Evolutionary conservation across 2,113 vertebrate genomes (phyloP), one percentile per base, ranked within the genome.

Genomic region (Atractosteus spatula): DNA sequence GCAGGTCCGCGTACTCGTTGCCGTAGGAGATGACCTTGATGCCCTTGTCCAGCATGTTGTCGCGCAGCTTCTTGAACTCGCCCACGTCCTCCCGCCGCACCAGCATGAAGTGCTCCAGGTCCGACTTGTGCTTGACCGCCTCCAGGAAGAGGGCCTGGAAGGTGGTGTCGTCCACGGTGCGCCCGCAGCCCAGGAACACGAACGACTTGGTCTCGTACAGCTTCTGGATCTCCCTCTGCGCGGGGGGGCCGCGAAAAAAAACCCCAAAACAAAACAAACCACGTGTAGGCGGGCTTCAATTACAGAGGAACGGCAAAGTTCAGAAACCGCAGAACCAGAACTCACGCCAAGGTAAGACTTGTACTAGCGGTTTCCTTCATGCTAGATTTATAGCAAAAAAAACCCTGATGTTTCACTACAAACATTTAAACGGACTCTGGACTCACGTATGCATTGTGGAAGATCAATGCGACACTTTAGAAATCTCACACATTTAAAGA

Each of bases 11-110:
- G n/a, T 96, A 96, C 66, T 98, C 94, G 0, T 94, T 94, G 56
- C 97, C 96, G 0, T 99, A 98, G 61, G 96, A 96, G 79, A 99
- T 96, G 70, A 99, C 97, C 79, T 98, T 97, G 75, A 99, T 98
- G 70, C 97, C 96, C 79, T 98, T 98, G 86, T 98, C 96, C 79
- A 98, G 88, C 96, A 98, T 96, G 89, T 98, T 97, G 88, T 98
- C 95, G 0, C 96, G 91, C 43, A 98, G 93, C 83, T 97, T 97
- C 87, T 96, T 96, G 83, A 98, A 98, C 77, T 98, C 96, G 0
- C 94, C 96, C 68, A 95, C 94, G 0, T 97, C 95, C 76, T 96
- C 96, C 42, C 96, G 91, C 63, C 96, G 91, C 64, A 98, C 96
- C 0, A 98, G 90, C 96, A 98, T 99, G 85, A 99, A 99, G 80